A percentile compares a stretch with the other conserved stretches of the same genome.
phyloP scores from a whole-genome alignment of 2,797 vertebrate species.

The Carapus acus region DNA sequence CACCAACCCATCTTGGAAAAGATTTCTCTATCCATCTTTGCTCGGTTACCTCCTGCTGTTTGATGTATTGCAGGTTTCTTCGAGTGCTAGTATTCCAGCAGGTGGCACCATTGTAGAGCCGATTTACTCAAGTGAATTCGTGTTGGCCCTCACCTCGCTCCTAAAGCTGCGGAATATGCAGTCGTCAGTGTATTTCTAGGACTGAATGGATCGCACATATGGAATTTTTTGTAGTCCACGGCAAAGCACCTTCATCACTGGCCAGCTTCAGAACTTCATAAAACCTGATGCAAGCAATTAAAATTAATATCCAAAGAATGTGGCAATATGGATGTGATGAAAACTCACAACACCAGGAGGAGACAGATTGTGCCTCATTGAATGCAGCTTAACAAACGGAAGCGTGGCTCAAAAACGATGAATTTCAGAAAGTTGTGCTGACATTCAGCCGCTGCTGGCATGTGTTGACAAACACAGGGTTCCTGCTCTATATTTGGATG shows the following conservation, averaged over 20 bases:
- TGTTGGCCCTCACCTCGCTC: background rate
- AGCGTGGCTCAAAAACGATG: slow-evolving; percentile 20
- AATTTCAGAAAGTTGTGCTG: slow-evolving; percentile 12
- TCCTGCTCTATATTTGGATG: slow-evolving; percentile 54
- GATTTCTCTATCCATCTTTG: background rate
- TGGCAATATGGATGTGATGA: slow-evolving; percentile 2
- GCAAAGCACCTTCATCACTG: slow-evolving; percentile 2
- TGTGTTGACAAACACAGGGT: slow-evolving; percentile 60
- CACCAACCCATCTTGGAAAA: background rate
- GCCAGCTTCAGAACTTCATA: background rate
- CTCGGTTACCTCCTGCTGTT: background rate
- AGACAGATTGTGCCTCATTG: slow-evolving; percentile 32
- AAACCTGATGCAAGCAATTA: slow-evolving; percentile 5
- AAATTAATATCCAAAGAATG: background rate
- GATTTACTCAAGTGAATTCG: slow-evolving; percentile 9
- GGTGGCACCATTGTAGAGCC: slow-evolving; percentile 52
- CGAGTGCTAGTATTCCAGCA: slow-evolving; percentile 42
- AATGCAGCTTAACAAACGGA: slow-evolving; percentile 6
- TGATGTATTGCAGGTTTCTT: background rate
- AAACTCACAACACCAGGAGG: slow-evolving; percentile 45
- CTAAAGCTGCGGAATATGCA: slow-evolving; percentile 2
- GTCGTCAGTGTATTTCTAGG: slow-evolving; percentile 11
- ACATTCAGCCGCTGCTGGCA: slow-evolving; percentile 12
- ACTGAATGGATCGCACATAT: slow-evolving; percentile 9
- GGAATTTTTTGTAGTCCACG: background rate